Conservation (phyloP, 2,888 invertebrate species). For the Orthosia gothica region DNA sequence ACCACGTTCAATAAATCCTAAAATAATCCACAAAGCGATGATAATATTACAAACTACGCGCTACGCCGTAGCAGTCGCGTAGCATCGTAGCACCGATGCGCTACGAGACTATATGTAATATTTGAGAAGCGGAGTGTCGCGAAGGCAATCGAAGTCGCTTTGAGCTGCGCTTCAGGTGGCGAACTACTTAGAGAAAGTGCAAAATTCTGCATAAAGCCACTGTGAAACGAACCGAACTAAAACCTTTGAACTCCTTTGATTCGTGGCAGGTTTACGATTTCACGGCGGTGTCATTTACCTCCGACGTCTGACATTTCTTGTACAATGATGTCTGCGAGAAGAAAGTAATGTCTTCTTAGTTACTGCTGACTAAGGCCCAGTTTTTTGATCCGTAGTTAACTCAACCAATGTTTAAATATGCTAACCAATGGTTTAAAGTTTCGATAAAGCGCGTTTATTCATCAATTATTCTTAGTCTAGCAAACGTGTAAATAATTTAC, state of each 20-base stretch:
- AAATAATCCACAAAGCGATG: neutral
- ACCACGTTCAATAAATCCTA: neutral
- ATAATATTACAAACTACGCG: constrained; percentile 16
- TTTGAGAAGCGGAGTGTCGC: constrained; percentile 43
- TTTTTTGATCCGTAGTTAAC: no score
- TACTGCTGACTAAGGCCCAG: constrained; percentile 2
- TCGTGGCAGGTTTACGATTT: constrained; percentile 37
- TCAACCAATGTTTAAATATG: no score
- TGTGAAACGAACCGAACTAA: constrained; percentile 46
- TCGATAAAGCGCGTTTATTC: no score
- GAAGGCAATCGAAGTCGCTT: constrained; percentile 43
- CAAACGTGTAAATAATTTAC: no score
- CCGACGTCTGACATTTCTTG: constrained; percentile 27
- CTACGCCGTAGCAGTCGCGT: constrained; percentile 55
- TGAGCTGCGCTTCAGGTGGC: constrained; percentile 34
- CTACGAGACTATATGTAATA: no score
- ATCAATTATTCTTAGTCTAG: no score
- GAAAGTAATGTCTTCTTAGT: constrained; percentile 18
- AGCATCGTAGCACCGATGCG: constrained; percentile 46
- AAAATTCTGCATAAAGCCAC: constrained; percentile 45
- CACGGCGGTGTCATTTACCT: constrained; percentile 55
- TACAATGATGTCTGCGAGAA: constrained; percentile 16
- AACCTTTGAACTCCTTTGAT: constrained; percentile 55
- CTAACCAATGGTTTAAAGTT: no score
- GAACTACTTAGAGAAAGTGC: constrained; percentile 54